Base-by-base conservation (phyloP, 2,888 invertebrate genomes). In the Yponomeuta malinellus region DNA sequence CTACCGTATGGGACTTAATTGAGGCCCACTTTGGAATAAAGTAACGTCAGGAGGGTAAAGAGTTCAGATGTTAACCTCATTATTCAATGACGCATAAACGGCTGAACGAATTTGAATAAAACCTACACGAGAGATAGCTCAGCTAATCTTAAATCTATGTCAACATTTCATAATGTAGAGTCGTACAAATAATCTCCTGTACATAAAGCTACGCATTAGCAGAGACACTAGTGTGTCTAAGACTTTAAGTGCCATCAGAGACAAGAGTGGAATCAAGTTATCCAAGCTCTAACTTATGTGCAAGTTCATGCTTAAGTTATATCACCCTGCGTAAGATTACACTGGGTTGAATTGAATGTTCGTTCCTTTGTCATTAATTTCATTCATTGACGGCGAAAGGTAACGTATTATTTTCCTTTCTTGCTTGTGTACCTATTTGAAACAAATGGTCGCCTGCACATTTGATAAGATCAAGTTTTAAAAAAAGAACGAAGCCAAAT, bases 401-500 rank as follows among this genome's bases (percentile, higher is more conserved):
- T 23, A 23, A 23, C 23, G 6, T n/a, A 10, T 63, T 12, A 33
- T 63, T 15, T 31, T 65, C 29, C 29, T 10, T 33, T 29, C 1
- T 65, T 9, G 65, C 29, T 31, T 9, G 9, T 6, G 33, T 33
- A 23, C 15, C 43, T 43, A 43, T 81, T 83, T 79, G 77, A 78
- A 76, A 75, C 77, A 74, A 79, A 75, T 63, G 76, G 73, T 77
- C 78, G 83, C 80, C 82, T 80, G 79, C 79, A 79, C 74, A 72
- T 78, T 81, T 81, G 81, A 81, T 81, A 80, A 82, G 81, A 33
- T 29, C 10, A 65, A 33, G 52, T 59, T 59, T 59, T 52, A 52
- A 59, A 59, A 59, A 59, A 59, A 59, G 15, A 79, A 75, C 75
- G 75, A 74, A 76, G 81, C 84, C 84, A 89, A 90, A 90, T 92